Percentiles rank a stretch among this genome's conserved stretches.
Conservation (phyloP, 2,113 vertebrate species). For the Oxyura jamaicensis region DNA sequence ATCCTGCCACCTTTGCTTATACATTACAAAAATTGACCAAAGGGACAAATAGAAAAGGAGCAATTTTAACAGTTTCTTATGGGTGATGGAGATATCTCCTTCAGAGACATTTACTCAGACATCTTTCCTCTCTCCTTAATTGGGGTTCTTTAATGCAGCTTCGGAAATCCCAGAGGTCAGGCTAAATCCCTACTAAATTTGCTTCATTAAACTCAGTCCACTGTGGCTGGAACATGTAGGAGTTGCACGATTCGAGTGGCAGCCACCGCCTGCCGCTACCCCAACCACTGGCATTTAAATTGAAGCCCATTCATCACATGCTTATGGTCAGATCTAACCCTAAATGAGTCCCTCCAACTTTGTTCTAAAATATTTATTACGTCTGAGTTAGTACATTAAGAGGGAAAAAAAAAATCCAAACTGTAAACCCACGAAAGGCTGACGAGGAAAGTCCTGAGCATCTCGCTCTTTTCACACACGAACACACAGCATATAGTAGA, state of each 20-base stretch:
- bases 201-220: slow-evolving; percentile 32
- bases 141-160: not conserved
- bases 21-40: not conserved
- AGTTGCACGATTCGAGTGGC: slow-evolving; percentile 19
- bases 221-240: slow-evolving; percentile 27
- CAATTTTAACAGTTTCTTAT: not conserved
- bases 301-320: slow-evolving; percentile 67
- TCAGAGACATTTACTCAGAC: not conserved
- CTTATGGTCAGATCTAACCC: slow-evolving; percentile 48
- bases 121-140: slow-evolving; percentile 4
- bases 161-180: slow-evolving; percentile 5
- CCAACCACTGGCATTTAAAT: slow-evolving; percentile 66
- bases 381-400: slow-evolving; percentile 37
- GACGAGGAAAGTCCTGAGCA: not conserved
- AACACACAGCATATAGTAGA: not conserved
- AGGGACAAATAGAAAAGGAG: not conserved
- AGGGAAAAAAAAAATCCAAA: not conserved
- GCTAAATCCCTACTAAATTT: slow-evolving; percentile 16
- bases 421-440: not conserved
- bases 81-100: not conserved
- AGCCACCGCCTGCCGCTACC: not conserved
- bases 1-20: not conserved
- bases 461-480: not conserved
- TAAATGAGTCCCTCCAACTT: slow-evolving; percentile 58
- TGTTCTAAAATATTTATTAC: slow-evolving; percentile 61